These are phyloP conservation scores for Nasua narica DNA, from an alignment of 2,797 vertebrate species.

Conservation along the genomic window DNA sequence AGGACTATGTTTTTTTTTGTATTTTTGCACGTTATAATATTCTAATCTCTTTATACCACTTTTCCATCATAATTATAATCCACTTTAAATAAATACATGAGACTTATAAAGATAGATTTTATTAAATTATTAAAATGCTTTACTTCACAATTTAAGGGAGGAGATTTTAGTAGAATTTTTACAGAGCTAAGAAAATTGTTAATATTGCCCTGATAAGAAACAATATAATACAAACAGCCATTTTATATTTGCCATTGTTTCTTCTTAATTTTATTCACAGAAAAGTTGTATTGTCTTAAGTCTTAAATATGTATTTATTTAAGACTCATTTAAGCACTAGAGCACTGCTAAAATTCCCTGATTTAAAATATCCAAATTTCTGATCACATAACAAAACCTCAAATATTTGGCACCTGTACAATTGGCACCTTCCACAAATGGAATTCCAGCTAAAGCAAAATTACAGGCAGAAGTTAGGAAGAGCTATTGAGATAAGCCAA, in stretches of 20 bases:
- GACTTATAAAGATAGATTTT: background rate
- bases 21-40: slow-evolving; percentile 43
- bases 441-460: slow-evolving; percentile 11
- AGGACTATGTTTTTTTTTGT: background rate
- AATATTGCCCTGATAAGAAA: background rate
- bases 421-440: slow-evolving; percentile 12
- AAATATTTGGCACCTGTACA: slow-evolving; percentile 3
- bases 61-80: background rate
- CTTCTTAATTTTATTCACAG: background rate
- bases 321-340: background rate
- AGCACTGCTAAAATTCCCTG: background rate
- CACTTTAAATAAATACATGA: slow-evolving; percentile 37
- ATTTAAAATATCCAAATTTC: slow-evolving; percentile 32
- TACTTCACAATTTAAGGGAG: background rate
- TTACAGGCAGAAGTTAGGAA: slow-evolving; percentile 36
- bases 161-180: background rate
- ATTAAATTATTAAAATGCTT: background rate
- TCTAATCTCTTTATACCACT: background rate
- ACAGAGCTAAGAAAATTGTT: background rate
- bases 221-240: background rate
- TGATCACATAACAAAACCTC: slow-evolving; percentile 25
- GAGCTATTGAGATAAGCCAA: slow-evolving; percentile 49
- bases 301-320: background rate
- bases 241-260: slow-evolving; percentile 12
- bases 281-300: background rate